phyloP scores from a whole-genome alignment of 2,888 invertebrate species.

The Cataglyphis altisquamis region DNA sequence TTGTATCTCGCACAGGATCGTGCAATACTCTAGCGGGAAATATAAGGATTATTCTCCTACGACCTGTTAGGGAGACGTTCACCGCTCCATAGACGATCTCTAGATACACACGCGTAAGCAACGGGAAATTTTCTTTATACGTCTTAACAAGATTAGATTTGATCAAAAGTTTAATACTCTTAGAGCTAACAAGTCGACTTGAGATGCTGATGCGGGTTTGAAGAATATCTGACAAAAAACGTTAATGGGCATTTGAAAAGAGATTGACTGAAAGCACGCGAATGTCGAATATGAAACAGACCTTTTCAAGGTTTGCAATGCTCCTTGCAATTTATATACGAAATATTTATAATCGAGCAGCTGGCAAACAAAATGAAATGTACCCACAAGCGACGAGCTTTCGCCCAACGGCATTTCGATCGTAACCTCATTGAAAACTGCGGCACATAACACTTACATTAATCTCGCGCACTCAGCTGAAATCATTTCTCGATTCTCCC shows the following conservation, averaged over 20 bases:
- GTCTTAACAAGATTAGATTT: not conserved
- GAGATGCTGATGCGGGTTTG: not conserved
- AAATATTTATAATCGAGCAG: slow-evolving; percentile 6
- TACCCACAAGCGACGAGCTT: not conserved
- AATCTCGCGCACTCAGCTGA: not conserved
- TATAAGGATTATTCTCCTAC: slow-evolving; percentile 61
- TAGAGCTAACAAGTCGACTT: not conserved
- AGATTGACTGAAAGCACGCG: not conserved
- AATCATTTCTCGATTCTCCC: slow-evolving; percentile 16
- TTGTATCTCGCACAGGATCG: slow-evolving; percentile 72
- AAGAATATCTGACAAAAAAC: not conserved
- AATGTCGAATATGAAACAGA: too few species aligned
- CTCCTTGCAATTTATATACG: not conserved
- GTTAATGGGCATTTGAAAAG: too few species aligned
- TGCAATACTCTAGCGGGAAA: slow-evolving; percentile 64
- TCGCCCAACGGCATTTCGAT: not conserved
- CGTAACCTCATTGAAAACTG: not conserved
- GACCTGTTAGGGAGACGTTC: slow-evolving; percentile 33
- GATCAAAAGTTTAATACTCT: not conserved
- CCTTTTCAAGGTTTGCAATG: not conserved
- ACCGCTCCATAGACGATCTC: slow-evolving; percentile 25
- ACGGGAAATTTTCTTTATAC: slow-evolving; percentile 17
- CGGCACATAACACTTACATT: not conserved
- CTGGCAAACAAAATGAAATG: not conserved
- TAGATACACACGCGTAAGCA: not conserved